Evolutionary conservation across 1,140 invertebrate genomes (phyloP), one percentile per base, ranked within the genome.

Genomic region (Bombus impatiens): DNA sequence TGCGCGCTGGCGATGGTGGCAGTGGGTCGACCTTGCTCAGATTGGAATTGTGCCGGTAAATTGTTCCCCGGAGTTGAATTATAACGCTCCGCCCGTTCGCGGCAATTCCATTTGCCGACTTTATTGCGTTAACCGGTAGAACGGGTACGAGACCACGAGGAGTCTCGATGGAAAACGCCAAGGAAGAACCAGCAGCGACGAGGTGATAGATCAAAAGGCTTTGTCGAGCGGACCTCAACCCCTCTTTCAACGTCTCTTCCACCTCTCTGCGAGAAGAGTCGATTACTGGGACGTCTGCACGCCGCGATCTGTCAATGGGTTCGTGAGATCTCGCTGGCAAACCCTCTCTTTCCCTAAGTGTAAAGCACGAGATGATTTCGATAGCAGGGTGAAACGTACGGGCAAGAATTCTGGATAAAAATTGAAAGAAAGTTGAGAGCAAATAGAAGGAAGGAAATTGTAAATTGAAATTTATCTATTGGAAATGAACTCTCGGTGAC

Each of bases 61-160:
- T 92, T 90, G 91, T 92, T 84, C 85, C 82, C 89, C 35, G 74
- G 82, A 90, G 87, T 90, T 89, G 87, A 91, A 91, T 91, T 92
- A 92, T 89, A 87, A 87, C 86, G 75, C 79, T 86, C 76, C 78
- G 85, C 80, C 78, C 90, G 86, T 84, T 89, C 78, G 82, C 78
- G 89, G 79, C 88, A 92, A 92, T 92, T 92, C 85, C 87, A 87
- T 88, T 92, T 91, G 83, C 85, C 37, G 75, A 76, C 86, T 88
- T 92, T 92, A 89, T 91, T 86, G 86, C 87, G 82, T 90, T 89
- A 89, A 89, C 88, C 72, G 68, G 65, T 68, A 59, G 74, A 71
- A 86, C 80, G 80, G 70, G 67, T 77, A 62, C 70, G 47, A 72
- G 68, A 81, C 68, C 82, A 25, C 75, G 83, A 70, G 79, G 72